Evolutionary conservation across 2,797 vertebrate genomes (phyloP), one percentile per base, ranked within the genome.

Genomic region (Myotis planiceps): DNA sequence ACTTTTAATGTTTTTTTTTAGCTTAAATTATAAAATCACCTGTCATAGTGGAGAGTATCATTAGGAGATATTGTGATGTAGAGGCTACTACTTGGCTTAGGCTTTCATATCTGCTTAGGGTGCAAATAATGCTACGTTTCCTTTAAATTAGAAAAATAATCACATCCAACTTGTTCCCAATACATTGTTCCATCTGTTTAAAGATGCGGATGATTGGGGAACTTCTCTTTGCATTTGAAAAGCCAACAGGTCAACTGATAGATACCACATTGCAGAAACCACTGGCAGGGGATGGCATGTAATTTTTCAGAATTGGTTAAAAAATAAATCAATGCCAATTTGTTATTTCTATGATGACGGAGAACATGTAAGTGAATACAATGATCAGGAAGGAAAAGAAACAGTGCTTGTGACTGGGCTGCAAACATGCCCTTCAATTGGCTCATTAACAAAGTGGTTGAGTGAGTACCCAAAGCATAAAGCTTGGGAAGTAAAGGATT

Each of bases 301-400:
- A 49, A 81, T 96, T 79, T 98, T 98, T 98, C 96, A 97, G 49
- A 92, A 90, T 96, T 97, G 95, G 34, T 97, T 98, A 97, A 98
- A 95, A 98, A 98, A 98, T 96, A 98, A 98, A 97, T 97, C 92
- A 92, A 81, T 29, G 3, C 89, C 97, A 96, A 97, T 98, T 97
- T 98, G 97, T 98, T 96, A 96, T 94, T 98, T 97, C 97, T 96
- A 95, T 83, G 94, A 97, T 58, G 97, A 97, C 88, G 97, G 96
- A 91, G 95, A 98, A 95, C 96, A 97, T 98, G 92, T 96, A 98
- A 98, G 97, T 97, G 97, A 98, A 98, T 98, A 98, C 96, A 98
- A 96, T 83, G 97, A 97, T 82, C 96, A 96, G 93, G 83, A 92
- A 97, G 3, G 85, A 96, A 97, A 96, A 97, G 86, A 83, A 97